Percentiles rank a stretch among this genome's conserved stretches.
These are phyloP conservation scores for Drosophila basisetae DNA, from an alignment of 2,888 invertebrate genomes.

Conservation along the genomic window DNA sequence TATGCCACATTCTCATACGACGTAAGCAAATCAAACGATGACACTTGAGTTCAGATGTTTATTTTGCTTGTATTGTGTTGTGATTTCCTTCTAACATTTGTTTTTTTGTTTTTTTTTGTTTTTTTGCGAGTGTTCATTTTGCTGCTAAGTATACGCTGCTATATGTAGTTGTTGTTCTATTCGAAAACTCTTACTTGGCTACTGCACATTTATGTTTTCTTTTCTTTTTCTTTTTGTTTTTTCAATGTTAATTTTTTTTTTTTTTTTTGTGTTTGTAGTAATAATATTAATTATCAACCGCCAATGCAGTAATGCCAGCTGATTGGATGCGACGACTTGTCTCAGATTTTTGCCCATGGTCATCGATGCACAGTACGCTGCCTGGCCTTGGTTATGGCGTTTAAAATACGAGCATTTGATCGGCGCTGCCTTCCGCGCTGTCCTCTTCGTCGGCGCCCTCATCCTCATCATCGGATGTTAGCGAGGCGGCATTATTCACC, in stretches of 20 bases:
- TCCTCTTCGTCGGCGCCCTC: conserved; percentile 90
- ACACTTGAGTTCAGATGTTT: conserved; percentile 31
- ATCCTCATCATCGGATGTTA: conserved; percentile 90
- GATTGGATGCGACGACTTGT: conserved; percentile 54
- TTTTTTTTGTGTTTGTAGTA: conserved; percentile 49
- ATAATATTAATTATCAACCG: conserved; percentile 70
- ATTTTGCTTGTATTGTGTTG: conserved; percentile 9
- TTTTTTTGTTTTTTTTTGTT: conserved; percentile 25
- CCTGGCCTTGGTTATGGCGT: conserved; percentile 14
- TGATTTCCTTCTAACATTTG: conserved; percentile 36
- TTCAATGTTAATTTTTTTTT: conserved; percentile 10
- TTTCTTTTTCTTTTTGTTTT: conserved; percentile 33
- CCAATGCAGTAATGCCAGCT: conserved; percentile 62
- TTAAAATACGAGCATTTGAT: conserved; percentile 91
- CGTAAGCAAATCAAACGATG: conserved; percentile 43
- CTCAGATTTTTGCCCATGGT: conserved; percentile 23
- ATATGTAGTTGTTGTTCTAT: conserved; percentile 69
- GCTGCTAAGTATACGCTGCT: conserved; percentile 58
- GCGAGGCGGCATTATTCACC: conserved; percentile 87
- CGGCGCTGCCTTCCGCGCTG: conserved; percentile 91
- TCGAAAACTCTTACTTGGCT: conserved; percentile 77
- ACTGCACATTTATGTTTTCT: conserved; percentile 73
- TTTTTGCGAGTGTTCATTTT: conserved; percentile 57
- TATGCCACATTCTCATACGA: conserved; percentile 52
- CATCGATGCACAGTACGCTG: conserved; percentile 40